A percentile compares a stretch with the other conserved stretches of the same genome.
phyloP scores from a whole-genome alignment of 2,888 invertebrate species.

The Liopterus haemorrhoidalis region DNA sequence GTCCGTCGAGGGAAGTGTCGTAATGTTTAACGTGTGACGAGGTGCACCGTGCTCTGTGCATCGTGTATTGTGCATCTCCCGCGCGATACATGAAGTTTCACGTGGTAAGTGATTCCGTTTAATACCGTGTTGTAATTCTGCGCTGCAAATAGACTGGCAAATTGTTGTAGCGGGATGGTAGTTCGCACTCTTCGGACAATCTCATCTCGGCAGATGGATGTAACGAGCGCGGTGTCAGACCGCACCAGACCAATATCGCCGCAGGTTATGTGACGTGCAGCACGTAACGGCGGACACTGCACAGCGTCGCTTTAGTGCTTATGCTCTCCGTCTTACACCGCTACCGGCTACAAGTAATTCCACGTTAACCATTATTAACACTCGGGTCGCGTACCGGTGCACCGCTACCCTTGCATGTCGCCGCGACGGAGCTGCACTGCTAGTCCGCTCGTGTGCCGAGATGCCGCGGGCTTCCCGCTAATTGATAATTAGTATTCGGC shows the following conservation, averaged over 20 bases:
- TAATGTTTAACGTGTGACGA: too few species aligned
- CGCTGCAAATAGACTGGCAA: too few species aligned
- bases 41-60: too few species aligned
- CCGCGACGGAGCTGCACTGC: neutral
- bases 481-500: conserved; percentile 18
- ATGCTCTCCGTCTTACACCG: too few species aligned
- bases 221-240: neutral
- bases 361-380: conserved; percentile 10
- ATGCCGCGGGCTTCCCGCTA: conserved; percentile 7
- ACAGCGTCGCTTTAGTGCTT: too few species aligned
- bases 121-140: too few species aligned
- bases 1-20: too few species aligned
- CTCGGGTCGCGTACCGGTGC: conserved; percentile 9
- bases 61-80: too few species aligned
- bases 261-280: conserved; percentile 11
- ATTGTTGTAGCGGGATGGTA: too few species aligned
- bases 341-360: conserved; percentile 10
- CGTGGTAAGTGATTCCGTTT: too few species aligned
- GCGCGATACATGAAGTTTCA: too few species aligned
- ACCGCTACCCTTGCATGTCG: neutral
- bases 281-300: conserved; percentile 4
- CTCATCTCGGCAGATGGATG: neutral
- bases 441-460: conserved; percentile 4
- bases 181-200: too few species aligned
- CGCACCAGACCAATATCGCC: conserved; percentile 10